Conservation (phyloP, 2,113 vertebrate species). For the Leptobrachium leishanense region DNA sequence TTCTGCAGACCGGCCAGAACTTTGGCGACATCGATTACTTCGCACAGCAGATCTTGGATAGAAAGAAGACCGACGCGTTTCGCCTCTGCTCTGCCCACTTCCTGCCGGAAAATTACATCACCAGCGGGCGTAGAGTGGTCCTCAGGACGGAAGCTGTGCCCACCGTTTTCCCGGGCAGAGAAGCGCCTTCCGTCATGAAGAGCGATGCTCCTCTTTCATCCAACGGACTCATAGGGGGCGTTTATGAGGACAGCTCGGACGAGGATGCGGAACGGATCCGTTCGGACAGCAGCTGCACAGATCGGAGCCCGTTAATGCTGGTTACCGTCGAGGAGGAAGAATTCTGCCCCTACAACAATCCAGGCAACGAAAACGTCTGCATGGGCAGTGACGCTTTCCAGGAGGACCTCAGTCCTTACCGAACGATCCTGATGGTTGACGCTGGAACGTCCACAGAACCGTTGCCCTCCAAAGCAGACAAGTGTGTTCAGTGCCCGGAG, state of each 20-base stretch:
- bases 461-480: neutral
- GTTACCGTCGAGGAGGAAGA: neutral
- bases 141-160: conserved; percentile 17
- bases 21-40: conserved; percentile 14
- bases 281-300: neutral
- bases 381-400: neutral
- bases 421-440: neutral
- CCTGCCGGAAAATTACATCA: neutral
- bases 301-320: neutral
- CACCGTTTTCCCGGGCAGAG: conserved; percentile 56
- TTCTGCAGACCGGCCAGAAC: neutral
- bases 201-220: neutral
- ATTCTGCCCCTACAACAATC: neutral
- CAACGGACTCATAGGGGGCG: neutral
- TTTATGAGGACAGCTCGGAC: neutral
- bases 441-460: neutral
- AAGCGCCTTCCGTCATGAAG: neutral
- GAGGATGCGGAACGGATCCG: neutral
- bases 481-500: neutral
- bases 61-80: conserved; percentile 2
- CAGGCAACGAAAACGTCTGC: neutral
- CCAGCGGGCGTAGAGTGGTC: neutral
- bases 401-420: neutral
- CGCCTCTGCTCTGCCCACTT: conserved; percentile 12
- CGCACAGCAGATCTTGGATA: conserved; percentile 11